Evolutionary conservation across 1,140 invertebrate species (phyloP), one percentile per base, ranked within the genome.

Genomic region (Sitophilus oryzae): DNA sequence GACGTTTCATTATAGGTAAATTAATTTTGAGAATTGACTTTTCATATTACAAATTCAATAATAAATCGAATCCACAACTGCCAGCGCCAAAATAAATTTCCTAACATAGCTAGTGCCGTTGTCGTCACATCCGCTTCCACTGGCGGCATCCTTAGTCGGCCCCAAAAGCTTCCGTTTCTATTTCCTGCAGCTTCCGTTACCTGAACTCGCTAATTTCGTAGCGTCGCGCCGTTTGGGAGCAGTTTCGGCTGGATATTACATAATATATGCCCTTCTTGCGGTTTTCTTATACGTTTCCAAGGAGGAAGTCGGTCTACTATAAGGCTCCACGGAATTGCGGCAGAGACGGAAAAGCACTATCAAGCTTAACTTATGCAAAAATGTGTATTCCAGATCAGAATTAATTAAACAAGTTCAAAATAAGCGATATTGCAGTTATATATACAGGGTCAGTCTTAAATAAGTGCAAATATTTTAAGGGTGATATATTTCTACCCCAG

Each of bases 81-180:
- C 1, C 2, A 40, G 6, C 8, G 2, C 9, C 6, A 2, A 40
- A 40, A 2, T 1, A 2, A 15, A 9, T 19, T 21, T 10, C 18
- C 5, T 9, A 44, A 44, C 21, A 25, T 22, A 25, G 20, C n/a
- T 2, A 8, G 11, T 14, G 22, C n/a, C n/a, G 42, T n/a, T 44
- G 16, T 45, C 51, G 51, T 53, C 51, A 46, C 38, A 53, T 53
- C 51, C 51, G 42, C 44, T 45, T 53, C 51, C 51, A 34, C 22
- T 38, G 19, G 42, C 43, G 46, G 51, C 43, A 53, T 53, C 51
- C 51, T 53, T 22, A 53, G 34, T 53, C 38, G 51, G 51, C 51
- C 51, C 51, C 40, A 53, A 46, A 45, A 45, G 43, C 51, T 53
- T 53, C 51, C 51, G 42, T 53, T 46, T 53, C 51, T 53, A 53